Evolutionary conservation across 2,113 vertebrate species (phyloP).

Genomic region (Bubo blakistoni): DNA sequence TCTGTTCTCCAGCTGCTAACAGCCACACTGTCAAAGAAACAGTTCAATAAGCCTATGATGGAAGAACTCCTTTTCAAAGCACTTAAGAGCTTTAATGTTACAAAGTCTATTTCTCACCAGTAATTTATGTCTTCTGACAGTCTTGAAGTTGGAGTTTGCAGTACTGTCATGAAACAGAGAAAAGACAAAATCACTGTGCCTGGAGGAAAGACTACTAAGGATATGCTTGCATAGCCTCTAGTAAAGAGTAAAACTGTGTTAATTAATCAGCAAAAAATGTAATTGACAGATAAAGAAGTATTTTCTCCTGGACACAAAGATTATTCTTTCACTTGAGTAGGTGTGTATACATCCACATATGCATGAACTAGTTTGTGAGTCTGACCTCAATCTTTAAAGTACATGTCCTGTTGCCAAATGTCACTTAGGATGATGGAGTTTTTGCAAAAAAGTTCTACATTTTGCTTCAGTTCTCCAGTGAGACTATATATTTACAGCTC

Average conservation of each 20-base stretch:
- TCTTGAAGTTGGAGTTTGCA: slow-evolving; percentile 20
- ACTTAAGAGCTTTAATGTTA: slow-evolving; percentile 45
- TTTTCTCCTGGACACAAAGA: not conserved
- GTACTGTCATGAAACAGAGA: not conserved
- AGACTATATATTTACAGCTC: not conserved
- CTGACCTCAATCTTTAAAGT: not conserved
- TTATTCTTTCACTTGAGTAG: not conserved
- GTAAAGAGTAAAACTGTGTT: not conserved
- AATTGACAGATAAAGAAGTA: not conserved
- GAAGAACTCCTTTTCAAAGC: slow-evolving; percentile 45
- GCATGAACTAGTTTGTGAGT: not conserved
- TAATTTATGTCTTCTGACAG: slow-evolving; percentile 54
- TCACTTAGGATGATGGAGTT: not conserved
- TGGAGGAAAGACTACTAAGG: not conserved
- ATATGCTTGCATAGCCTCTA: not conserved
- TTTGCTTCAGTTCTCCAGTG: not conserved
- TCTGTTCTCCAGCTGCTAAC: not conserved
- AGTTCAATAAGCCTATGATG: not conserved
- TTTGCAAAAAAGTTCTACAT: not conserved
- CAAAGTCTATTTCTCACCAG: slow-evolving; percentile 37
- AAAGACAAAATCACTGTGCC: not conserved
- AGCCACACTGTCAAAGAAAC: not conserved
- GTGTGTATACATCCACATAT: no score
- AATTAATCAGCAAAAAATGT: not conserved
- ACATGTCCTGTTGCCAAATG: not conserved